Evolutionary conservation across 2,113 vertebrate genomes (phyloP).

Genomic region (Sphyrna mokarran): DNA sequence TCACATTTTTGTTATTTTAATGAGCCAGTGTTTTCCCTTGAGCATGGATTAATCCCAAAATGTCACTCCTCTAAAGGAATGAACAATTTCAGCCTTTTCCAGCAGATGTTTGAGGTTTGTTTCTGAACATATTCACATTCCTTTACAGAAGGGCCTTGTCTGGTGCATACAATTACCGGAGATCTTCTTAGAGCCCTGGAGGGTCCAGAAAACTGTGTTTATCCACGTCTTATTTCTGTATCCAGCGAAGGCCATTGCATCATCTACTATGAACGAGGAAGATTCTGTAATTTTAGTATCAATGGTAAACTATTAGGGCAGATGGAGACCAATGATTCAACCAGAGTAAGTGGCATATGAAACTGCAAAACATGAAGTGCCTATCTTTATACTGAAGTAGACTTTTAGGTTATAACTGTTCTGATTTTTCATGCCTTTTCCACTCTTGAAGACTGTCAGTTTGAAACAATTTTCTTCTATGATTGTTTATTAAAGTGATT

Average conservation of each 20-base stretch:
- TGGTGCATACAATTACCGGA: constrained; percentile 96
- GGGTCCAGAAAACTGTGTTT: constrained; percentile 78
- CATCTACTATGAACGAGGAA: constrained; percentile 88
- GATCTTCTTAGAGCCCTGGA: constrained; percentile 90
- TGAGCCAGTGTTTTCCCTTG: constrained; percentile 39
- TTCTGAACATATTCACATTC: constrained; percentile 38
- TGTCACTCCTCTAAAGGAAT: constrained; percentile 37
- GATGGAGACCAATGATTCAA: constrained; percentile 94
- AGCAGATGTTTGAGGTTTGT: constrained; percentile 39
- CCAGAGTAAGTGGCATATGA: constrained; percentile 64
- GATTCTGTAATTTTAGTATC: constrained; percentile 97
- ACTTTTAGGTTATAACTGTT: not conserved
- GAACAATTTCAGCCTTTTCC: constrained; percentile 40
- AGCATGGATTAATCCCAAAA: constrained; percentile 40
- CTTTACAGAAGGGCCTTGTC: constrained; percentile 84
- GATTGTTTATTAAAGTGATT: not conserved
- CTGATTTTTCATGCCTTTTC: not conserved
- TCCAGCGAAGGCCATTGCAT: constrained; percentile 98
- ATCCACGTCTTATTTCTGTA: constrained; percentile 85
- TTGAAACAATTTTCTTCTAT: not conserved
- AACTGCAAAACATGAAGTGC: not conserved
- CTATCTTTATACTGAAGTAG: not conserved
- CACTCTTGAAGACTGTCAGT: not conserved
- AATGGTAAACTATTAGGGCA: constrained; percentile 93
- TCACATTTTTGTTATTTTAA: not conserved